phyloP scores from a whole-genome alignment of 35 echinoderm and acorn worm genomes.

The Patiria miniata region DNA sequence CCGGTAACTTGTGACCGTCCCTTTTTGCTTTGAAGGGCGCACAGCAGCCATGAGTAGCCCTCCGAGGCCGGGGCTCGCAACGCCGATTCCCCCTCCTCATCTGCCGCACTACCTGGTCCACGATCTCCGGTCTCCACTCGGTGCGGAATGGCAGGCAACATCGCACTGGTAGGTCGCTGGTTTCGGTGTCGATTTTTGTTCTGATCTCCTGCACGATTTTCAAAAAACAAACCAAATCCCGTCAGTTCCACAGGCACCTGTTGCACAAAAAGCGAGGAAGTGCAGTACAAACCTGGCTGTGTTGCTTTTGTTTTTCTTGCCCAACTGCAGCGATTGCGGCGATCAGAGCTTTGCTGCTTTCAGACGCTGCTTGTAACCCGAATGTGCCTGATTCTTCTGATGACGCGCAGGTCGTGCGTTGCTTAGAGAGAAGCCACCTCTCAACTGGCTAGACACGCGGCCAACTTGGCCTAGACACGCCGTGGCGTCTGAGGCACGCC shows the following conservation, averaged over 20 bases:
- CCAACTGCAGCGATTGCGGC: too few species aligned
- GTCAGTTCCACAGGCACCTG: neutral
- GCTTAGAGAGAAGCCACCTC: neutral
- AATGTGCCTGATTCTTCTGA: neutral
- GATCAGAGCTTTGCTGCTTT: too few species aligned
- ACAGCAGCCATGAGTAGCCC: constrained; percentile 4
- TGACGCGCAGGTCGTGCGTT: constrained; percentile 16
- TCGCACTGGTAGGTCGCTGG: neutral
- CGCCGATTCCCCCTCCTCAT: neutral
- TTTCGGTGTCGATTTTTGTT: neutral
- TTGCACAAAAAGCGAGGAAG: neutral
- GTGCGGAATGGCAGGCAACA: neutral
- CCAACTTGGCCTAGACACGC: constrained; percentile 12
- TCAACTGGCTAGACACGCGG: constrained; percentile 12
- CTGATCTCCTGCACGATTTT: neutral
- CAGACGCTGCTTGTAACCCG: too few species aligned
- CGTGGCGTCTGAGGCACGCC: neutral
- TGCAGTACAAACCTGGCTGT: too few species aligned
- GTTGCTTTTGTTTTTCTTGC: too few species aligned
- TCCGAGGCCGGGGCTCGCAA: neutral
- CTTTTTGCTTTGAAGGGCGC: neutral
- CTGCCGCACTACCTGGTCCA: constrained; percentile 19
- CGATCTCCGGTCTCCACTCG: constrained; percentile 4
- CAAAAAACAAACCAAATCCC: neutral
- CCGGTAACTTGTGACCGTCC: neutral